Conservation (phyloP, 2,113 vertebrate species). For the Ptilonorhynchus violaceus region DNA sequence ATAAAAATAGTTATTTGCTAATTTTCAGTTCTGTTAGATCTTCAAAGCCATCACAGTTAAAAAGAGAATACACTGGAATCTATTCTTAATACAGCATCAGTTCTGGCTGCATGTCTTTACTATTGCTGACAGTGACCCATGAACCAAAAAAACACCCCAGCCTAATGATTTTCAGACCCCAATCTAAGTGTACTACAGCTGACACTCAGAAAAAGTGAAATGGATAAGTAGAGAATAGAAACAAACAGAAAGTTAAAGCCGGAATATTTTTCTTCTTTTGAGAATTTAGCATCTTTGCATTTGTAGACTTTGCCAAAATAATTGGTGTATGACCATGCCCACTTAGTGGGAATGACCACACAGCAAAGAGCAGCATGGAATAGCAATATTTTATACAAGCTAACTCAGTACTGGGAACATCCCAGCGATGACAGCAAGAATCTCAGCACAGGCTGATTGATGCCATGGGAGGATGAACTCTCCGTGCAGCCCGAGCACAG, state of each 20-base stretch:
- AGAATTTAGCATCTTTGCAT: not conserved
- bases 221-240: not conserved
- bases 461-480: not conserved
- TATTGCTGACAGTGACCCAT: not conserved
- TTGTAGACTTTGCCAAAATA: not conserved
- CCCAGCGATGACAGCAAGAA: conserved; percentile 12
- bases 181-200: not conserved
- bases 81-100: not conserved
- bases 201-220: not conserved
- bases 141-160: not conserved
- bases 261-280: not conserved
- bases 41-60: not conserved
- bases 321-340: not conserved
- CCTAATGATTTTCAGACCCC: not conserved
- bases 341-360: not conserved
- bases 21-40: not conserved
- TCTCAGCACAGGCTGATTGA: not conserved
- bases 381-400: not conserved
- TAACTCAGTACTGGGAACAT: not conserved
- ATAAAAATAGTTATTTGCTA: conserved; percentile 37
- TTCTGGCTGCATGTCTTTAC: not conserved
- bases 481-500: not conserved
- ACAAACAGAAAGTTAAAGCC: not conserved
- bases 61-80: not conserved
- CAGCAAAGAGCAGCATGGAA: not conserved